Base-by-base conservation (phyloP, 2,888 invertebrate genomes). In the Heliconius ethilla region DNA sequence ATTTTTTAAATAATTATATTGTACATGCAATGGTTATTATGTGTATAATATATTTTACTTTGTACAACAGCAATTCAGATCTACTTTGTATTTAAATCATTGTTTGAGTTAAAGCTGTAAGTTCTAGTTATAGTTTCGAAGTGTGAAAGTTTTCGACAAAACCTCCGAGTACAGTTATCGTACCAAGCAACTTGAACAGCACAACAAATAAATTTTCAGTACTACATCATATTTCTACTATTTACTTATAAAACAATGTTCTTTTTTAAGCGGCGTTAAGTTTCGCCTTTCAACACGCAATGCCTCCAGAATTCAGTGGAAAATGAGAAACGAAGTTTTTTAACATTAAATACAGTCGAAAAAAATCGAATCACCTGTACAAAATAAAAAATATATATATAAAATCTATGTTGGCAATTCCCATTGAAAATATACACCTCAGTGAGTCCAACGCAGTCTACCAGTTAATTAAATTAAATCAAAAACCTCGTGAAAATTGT, bases 151-250 rank as follows among this genome's bases (percentile, higher is more conserved):
- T 65, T 63, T 76, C 72, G 27, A 72, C 65, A 72, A 65, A 13
- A 65, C 37, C 65, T 70, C 22, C 75, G 37, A 72, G 37, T 72
- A 55, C 63, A 76, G 55, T 55, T 76, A 66, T 76, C 72, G 37
- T 66, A 59, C 65, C 66, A 37, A 72, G 22, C 62, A 27, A 15
- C 37, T 76, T 55, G 51, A 59, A 72, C 45, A 72, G 33, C 55
- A 72, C 37, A 37, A 55, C 29, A 63, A 66, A 51, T 55, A 72
- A 66, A 18, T 63, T 63, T 63, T 15, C n/a, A 45, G 7, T 9
- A 40, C 11, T 67, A 40, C n/a, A 15, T 13, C 10, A 67, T 37
- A 37, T 67, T 66, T 66, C 2, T 33, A 29, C 22, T 29, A 33
- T 22, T 33, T 33, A 55, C 22, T 55, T 62, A 2, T 63, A 63